Percentiles rank a stretch among this genome's conserved stretches.
Evolutionary conservation across 2,113 vertebrate species (phyloP).

Genomic region (Nannobrachium achirus): DNA sequence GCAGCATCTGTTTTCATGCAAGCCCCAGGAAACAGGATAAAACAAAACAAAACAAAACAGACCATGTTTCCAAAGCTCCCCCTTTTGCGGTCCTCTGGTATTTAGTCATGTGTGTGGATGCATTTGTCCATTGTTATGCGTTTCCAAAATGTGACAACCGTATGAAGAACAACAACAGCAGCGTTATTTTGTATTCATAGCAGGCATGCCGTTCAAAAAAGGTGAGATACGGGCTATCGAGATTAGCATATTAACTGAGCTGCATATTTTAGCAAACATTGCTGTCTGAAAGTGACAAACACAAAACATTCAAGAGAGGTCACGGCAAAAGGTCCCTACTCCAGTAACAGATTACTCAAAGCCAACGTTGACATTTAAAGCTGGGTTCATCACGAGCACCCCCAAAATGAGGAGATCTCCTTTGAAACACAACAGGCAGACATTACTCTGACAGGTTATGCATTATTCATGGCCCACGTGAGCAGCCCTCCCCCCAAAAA

Average conservation of each 20-base stretch:
- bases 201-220: constrained; percentile 46
- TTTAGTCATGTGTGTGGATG: constrained; percentile 4
- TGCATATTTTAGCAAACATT: constrained; percentile 45
- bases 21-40: too few species aligned
- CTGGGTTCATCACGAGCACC: constrained; percentile 43
- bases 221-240: constrained; percentile 44
- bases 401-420: constrained; percentile 19
- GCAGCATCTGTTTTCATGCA: too few species aligned
- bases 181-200: constrained; percentile 45
- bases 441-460: constrained; percentile 60
- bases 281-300: constrained; percentile 49
- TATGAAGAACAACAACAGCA: constrained; percentile 16
- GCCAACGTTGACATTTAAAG: constrained; percentile 60
- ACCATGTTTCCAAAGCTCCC: neutral
- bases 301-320: constrained; percentile 45
- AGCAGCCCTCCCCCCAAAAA: constrained; percentile 32
- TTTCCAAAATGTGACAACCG: constrained; percentile 27
- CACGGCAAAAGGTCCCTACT: constrained; percentile 44
- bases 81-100: neutral
- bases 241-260: constrained; percentile 48
- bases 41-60: neutral
- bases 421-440: constrained; percentile 61
- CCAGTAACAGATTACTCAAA: constrained; percentile 70
- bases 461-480: constrained; percentile 62
- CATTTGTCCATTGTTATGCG: constrained; percentile 30